These are phyloP conservation scores for Harpegnathos saltator DNA, from an alignment of 1,140 invertebrate species.

Conservation along the genomic window DNA sequence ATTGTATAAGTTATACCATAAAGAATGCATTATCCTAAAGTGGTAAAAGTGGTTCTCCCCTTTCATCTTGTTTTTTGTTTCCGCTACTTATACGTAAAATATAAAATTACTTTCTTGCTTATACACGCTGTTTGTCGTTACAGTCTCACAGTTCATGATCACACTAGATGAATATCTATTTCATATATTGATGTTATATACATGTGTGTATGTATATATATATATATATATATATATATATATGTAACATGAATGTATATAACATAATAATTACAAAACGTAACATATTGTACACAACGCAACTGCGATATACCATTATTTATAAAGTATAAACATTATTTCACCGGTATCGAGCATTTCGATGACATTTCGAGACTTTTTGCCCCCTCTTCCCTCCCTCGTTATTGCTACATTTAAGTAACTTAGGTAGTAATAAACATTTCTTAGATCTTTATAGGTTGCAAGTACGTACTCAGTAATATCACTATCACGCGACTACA, in stretches of 20 bases:
- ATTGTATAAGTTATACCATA: slow-evolving; percentile 5
- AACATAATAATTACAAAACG: background rate
- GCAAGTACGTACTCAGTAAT: slow-evolving; percentile 39
- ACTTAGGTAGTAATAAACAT: slow-evolving; percentile 22
- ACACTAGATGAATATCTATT: slow-evolving; percentile 13
- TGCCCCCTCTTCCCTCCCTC: background rate
- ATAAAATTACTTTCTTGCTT: slow-evolving; percentile 72
- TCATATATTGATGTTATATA: slow-evolving; percentile 12
- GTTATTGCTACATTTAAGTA: slow-evolving; percentile 26
- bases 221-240: too few species aligned
- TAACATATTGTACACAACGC: background rate
- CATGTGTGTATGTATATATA: too few species aligned
- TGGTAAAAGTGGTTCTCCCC: background rate
- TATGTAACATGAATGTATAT: background rate
- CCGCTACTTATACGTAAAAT: slow-evolving; percentile 60
- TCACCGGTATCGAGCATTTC: background rate
- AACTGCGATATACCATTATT: slow-evolving; percentile 44
- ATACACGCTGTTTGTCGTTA: slow-evolving; percentile 52
- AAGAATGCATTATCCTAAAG: slow-evolving; percentile 24
- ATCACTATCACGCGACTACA: slow-evolving; percentile 29
- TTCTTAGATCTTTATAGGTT: slow-evolving; percentile 30
- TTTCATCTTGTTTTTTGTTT: background rate
- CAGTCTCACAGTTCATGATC: slow-evolving; percentile 48
- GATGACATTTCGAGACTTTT: too few species aligned
- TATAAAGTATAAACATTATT: slow-evolving; percentile 49